Evolutionary conservation across 2,888 invertebrate species (phyloP), one percentile per base, ranked within the genome.

Genomic region (Acleris cristana): DNA sequence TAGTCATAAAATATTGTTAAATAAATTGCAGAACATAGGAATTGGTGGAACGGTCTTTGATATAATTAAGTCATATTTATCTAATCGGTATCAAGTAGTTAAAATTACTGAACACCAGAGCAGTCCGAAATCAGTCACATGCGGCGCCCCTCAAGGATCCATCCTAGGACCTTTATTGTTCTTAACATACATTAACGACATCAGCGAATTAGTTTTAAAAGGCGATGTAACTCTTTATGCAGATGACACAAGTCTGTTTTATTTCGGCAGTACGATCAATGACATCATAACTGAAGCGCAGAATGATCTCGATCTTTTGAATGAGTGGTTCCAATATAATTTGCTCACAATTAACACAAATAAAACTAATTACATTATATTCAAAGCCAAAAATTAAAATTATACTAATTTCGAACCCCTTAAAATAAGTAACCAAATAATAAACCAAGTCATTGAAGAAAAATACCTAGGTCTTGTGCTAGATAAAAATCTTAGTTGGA

Each of bases 241-340:
- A 16, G 52, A 51, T 7, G 51, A 51, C 18, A 51, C 51, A 6
- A 5, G 51, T 18, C 6, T 18, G 10, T 51, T 26, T 26, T 26
- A 26, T 26, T 26, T 26, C 7, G 26, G 26, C 26, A 26, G 26
- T 26, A 26, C 26, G 21, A 45, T 72, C 2, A 49, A 70, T 0
- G 16, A 16, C 2, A 44, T 74, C 0, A 53, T 65, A 1, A 12
- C 3, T 5, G 16, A 61, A 2, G 71, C 68, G 10, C 73, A 75
- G 60, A 26, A 51, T 10, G 73, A 75, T 49, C 30, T 74, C 18
- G 16, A 70, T 8, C 2, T 59, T 8, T 19, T 74, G 45, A 52
- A 70, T n/a, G 18, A 49, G 0, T 74, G 72, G 74, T 65, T 73
- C 49, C 62, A 68, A 48, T 49, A 10, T 4, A 74, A 74, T 49